Conservation (phyloP, 2,113 vertebrate genomes). For the Copsychus sechellarum region DNA sequence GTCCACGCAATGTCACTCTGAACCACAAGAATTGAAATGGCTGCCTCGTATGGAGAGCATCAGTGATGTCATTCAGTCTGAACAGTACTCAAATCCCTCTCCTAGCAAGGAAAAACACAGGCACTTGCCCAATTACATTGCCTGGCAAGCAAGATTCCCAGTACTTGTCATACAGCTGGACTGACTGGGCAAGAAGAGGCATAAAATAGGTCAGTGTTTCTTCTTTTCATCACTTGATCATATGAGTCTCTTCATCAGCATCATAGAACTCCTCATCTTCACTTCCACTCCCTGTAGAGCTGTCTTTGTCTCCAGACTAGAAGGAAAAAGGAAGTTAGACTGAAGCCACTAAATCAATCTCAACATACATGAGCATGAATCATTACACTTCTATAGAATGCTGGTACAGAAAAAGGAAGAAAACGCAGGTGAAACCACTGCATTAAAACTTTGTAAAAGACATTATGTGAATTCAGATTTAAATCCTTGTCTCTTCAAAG, state of each 20-base stretch:
- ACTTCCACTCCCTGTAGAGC: slow-evolving; percentile 61
- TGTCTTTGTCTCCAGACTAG: slow-evolving; percentile 66
- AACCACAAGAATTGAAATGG: not conserved
- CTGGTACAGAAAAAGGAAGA: not conserved
- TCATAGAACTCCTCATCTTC: slow-evolving; percentile 80
- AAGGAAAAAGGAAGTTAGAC: not conserved
- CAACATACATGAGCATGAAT: not conserved
- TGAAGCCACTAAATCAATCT: not conserved
- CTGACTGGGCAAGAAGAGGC: not conserved
- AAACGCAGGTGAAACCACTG: not conserved
- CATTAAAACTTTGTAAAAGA: not conserved
- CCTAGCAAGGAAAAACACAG: not conserved
- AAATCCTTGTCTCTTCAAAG: not conserved
- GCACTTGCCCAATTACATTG: not conserved
- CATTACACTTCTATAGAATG: not conserved
- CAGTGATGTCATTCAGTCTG: not conserved
- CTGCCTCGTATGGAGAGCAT: not conserved
- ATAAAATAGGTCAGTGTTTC: not conserved
- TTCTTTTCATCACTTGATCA: slow-evolving; percentile 74
- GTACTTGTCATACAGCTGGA: not conserved
- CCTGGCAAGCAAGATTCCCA: not conserved
- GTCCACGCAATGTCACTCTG: not conserved
- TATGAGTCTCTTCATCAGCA: slow-evolving; percentile 77
- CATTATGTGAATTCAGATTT: not conserved
- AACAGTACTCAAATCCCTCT: not conserved